These are phyloP conservation scores for Psittacara wagleri DNA, from an alignment of 2,113 vertebrate species.

Conservation along the genomic window DNA sequence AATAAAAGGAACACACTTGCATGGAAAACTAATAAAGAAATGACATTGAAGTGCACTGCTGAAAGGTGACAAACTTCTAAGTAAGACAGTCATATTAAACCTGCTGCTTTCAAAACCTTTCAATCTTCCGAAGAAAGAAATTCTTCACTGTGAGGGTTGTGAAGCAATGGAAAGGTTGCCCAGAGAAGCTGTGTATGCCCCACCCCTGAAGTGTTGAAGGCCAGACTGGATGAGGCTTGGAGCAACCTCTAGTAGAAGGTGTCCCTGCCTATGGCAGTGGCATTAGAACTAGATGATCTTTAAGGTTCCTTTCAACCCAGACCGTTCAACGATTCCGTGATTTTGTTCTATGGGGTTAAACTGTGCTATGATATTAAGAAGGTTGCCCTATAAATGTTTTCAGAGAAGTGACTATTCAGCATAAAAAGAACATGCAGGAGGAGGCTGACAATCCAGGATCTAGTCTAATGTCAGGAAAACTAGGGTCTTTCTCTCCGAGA, in stretches of 20 bases:
- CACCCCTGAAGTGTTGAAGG: neutral
- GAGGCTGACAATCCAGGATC: neutral
- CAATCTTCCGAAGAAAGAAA: neutral
- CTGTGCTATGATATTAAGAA: neutral
- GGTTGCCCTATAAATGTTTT: neutral
- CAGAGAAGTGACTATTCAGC: neutral
- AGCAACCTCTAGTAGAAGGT: neutral
- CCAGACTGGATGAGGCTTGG: neutral
- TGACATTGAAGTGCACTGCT: neutral
- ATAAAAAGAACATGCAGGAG: neutral
- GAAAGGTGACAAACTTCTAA: neutral
- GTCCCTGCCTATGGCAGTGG: neutral
- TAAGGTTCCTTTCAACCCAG: neutral
- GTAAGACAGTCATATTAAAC: neutral
- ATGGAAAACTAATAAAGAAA: neutral
- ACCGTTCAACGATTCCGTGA: neutral
- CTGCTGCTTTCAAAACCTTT: neutral
- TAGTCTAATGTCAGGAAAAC: neutral
- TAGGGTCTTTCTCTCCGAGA: neutral
- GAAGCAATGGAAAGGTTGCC: neutral
- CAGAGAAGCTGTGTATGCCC: neutral
- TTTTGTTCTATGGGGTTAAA: neutral
- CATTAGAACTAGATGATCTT: neutral
- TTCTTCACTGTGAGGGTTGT: neutral
- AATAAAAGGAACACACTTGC: neutral